Evolutionary conservation across 2,113 vertebrate species (phyloP).

Genomic region (Murina feae): DNA sequence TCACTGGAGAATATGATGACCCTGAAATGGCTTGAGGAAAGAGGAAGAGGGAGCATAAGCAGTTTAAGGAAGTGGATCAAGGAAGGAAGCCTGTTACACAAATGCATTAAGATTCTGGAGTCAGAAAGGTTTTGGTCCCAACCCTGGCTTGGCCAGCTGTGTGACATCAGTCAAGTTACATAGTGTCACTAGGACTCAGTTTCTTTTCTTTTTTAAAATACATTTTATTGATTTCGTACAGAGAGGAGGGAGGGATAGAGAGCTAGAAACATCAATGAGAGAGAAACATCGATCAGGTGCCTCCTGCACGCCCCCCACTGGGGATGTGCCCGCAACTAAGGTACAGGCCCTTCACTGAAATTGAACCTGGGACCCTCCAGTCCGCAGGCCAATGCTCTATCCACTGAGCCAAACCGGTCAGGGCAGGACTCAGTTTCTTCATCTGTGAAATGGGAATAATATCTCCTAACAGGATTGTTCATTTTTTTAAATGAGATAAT

Average conservation of each 20-base stretch:
- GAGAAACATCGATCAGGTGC: no score
- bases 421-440: background rate
- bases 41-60: background rate
- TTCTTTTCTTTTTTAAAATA: no score
- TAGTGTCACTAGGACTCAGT: background rate
- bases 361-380: no score
- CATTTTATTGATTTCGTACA: no score
- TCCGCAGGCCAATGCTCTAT: no score
- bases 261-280: no score
- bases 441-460: background rate
- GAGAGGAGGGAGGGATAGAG: no score
- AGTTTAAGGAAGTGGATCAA: background rate
- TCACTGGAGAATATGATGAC: background rate
- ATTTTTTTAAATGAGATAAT: background rate
- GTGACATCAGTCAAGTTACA: background rate
- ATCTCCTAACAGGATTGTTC: background rate
- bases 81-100: background rate
- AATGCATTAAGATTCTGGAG: background rate
- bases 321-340: no score
- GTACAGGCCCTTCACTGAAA: no score
- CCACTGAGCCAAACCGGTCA: no score
- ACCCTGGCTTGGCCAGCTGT: background rate
- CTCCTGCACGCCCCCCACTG: no score
- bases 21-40: background rate
- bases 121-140: background rate